These are phyloP conservation scores for Electrona antarctica DNA, from an alignment of 2,113 vertebrate species.

Conservation along the genomic window DNA sequence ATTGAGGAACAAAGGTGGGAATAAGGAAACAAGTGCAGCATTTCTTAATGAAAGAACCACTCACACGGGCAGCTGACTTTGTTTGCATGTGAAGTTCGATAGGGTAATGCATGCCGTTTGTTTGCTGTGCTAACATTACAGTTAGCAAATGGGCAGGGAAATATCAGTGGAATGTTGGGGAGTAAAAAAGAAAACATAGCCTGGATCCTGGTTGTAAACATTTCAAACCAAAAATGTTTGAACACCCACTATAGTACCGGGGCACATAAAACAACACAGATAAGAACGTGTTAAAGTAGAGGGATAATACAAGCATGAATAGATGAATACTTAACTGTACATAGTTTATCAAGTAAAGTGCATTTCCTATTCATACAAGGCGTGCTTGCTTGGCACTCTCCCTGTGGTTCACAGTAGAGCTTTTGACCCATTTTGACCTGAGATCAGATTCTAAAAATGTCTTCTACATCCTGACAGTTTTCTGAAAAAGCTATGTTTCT, in stretches of 20 bases:
- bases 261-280: constrained; percentile 24
- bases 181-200: constrained; percentile 46
- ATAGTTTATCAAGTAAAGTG: constrained; percentile 16
- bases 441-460: too few species aligned
- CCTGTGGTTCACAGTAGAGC: too few species aligned
- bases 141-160: constrained; percentile 4
- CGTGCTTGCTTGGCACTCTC: too few species aligned
- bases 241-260: constrained; percentile 12
- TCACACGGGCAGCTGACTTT: background rate
- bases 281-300: constrained; percentile 36
- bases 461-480: too few species aligned
- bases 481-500: too few species aligned
- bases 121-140: constrained; percentile 16
- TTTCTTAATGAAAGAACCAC: constrained; percentile 8
- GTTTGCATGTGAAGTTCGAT: constrained; percentile 20
- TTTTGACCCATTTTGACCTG: too few species aligned
- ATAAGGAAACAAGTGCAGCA: constrained; percentile 6
- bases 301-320: constrained; percentile 15
- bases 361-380: background rate
- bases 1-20: background rate
- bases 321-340: constrained; percentile 31
- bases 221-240: constrained; percentile 28
- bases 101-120: constrained; percentile 14
- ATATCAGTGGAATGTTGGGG: constrained; percentile 18
- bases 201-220: constrained; percentile 33